Conservation (phyloP, 2,113 vertebrate species). For the Phrynocephalus versicolor region DNA sequence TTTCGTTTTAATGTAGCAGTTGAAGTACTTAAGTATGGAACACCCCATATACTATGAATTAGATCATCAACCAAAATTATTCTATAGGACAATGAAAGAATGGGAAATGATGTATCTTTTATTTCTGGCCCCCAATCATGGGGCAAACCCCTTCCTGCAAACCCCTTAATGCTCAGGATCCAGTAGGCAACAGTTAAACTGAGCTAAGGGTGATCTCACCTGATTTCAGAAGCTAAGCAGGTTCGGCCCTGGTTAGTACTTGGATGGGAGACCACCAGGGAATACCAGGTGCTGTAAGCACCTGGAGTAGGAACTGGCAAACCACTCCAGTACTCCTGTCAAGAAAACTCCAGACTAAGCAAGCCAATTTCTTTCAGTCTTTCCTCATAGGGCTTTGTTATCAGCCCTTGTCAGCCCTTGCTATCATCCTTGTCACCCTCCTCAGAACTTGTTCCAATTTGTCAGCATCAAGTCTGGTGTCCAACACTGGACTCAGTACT, state of each 20-base stretch:
- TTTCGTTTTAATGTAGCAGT: neutral
- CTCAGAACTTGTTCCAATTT: too few species aligned
- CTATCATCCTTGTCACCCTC: too few species aligned
- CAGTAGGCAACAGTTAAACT: neutral
- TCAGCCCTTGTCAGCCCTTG: neutral
- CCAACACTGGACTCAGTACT: too few species aligned
- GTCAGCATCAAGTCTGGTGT: too few species aligned
- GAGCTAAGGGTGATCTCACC: neutral
- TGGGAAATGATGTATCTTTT: neutral
- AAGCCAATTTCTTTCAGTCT: too few species aligned
- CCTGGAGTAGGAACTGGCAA: too few species aligned
- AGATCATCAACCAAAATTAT: neutral
- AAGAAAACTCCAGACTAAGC: too few species aligned
- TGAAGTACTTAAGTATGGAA: neutral
- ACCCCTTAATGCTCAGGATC: neutral
- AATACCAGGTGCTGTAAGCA: too few species aligned
- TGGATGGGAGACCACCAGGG: too few species aligned
- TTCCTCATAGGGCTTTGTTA: too few species aligned
- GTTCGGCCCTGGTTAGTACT: too few species aligned
- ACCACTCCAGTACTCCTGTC: too few species aligned
- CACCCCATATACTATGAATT: neutral
- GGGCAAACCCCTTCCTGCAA: neutral
- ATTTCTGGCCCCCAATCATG: neutral
- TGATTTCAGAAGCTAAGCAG: neutral
- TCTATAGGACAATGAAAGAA: conserved; percentile 16